phyloP scores from a whole-genome alignment of 2,113 vertebrate genomes.

The Tachuris rubrigastra region DNA sequence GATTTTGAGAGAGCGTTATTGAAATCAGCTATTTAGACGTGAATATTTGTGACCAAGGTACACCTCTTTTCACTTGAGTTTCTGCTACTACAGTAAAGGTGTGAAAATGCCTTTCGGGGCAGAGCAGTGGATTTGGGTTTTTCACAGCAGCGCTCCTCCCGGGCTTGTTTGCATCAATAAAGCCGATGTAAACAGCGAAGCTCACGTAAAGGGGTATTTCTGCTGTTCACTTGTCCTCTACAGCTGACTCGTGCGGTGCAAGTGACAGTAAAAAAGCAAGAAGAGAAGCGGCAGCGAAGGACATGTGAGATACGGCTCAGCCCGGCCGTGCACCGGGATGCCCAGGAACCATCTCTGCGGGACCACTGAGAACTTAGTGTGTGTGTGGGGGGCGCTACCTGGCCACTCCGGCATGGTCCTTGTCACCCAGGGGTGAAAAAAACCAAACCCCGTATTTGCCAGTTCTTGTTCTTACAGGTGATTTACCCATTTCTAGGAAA shows the following conservation, averaged over 20 bases:
- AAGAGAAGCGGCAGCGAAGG: background rate
- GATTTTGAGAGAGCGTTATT: background rate
- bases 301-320: background rate
- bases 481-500: background rate
- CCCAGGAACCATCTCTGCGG: rapidly evolving
- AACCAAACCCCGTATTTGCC: background rate
- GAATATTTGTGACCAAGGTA: background rate
- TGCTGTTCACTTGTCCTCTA: rapidly evolving
- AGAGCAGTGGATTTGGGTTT: background rate
- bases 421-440: background rate
- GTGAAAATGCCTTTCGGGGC: rapidly evolving
- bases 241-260: rapidly evolving
- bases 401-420: too few species aligned
- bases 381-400: background rate
- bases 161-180: background rate
- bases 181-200: rapidly evolving
- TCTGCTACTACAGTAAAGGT: rapidly evolving
- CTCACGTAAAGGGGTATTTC: background rate
- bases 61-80: background rate
- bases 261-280: background rate
- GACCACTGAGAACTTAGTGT: rapidly evolving
- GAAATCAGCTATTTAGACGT: background rate
- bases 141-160: background rate
- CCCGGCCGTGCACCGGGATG: too few species aligned
- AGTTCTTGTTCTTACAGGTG: background rate